Evolutionary conservation across 2,797 vertebrate genomes (phyloP).

Genomic region (Myotis planiceps): DNA sequence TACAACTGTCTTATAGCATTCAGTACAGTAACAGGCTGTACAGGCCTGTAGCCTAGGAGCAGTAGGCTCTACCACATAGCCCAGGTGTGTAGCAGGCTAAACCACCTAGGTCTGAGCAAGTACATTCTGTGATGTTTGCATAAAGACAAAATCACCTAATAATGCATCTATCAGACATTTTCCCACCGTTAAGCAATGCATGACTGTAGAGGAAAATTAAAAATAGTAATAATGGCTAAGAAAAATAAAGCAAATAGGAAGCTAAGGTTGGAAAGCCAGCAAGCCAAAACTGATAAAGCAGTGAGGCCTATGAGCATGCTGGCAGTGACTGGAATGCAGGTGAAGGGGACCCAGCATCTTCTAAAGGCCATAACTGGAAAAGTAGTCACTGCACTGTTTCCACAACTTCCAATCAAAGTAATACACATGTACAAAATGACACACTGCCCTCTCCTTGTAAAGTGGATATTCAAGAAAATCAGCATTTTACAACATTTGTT

Average conservation of each 20-base stretch:
- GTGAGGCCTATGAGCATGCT: accelerated
- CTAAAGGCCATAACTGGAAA: neutral
- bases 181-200: neutral
- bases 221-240: too few species aligned
- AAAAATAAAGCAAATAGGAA: neutral
- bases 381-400: neutral
- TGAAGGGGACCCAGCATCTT: neutral
- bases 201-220: neutral
- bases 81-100: neutral
- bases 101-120: neutral
- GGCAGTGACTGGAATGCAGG: accelerated
- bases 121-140: neutral
- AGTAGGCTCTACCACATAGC: accelerated
- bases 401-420: neutral
- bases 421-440: neutral
- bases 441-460: neutral
- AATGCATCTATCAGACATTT: neutral
- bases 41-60: neutral
- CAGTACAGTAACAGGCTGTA: neutral
- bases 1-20: neutral
- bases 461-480: neutral
- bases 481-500: too few species aligned
- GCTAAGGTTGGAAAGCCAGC: neutral
- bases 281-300: too few species aligned
- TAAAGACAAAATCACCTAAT: too few species aligned